phyloP scores from a whole-genome alignment of 2,797 vertebrate genomes.

The Pseudotriccus pelzelni region DNA sequence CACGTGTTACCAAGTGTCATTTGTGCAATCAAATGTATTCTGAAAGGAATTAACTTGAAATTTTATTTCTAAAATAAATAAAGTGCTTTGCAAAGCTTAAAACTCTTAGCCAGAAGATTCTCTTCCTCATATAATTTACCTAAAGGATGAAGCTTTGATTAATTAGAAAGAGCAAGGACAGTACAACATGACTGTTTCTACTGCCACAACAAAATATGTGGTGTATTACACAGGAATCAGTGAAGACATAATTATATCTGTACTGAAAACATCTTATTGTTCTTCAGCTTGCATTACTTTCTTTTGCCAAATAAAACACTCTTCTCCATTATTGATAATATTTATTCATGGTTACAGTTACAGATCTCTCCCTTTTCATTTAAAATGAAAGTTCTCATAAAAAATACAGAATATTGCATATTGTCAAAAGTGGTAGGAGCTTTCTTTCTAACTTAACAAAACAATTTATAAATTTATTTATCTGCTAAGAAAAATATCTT shows the following conservation, averaged over 20 bases:
- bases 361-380: neutral
- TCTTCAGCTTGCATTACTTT: neutral
- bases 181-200: neutral
- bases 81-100: neutral
- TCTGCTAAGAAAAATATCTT: neutral
- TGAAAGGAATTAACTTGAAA: neutral
- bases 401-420: neutral
- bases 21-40: neutral
- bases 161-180: neutral
- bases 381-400: neutral
- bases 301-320: neutral
- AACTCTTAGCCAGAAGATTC: neutral
- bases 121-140: neutral
- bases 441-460: neutral
- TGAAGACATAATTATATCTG: neutral
- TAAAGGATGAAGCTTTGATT: neutral
- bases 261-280: neutral
- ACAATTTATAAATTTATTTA: neutral
- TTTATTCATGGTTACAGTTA: neutral
- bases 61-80: neutral
- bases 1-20: neutral
- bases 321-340: neutral
- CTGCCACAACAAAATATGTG: neutral
- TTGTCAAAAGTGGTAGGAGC: neutral
- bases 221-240: neutral